These are phyloP conservation scores for Notoglanidium macrostoma DNA, from an alignment of 2,797 vertebrate genomes.

Conservation along the genomic window DNA sequence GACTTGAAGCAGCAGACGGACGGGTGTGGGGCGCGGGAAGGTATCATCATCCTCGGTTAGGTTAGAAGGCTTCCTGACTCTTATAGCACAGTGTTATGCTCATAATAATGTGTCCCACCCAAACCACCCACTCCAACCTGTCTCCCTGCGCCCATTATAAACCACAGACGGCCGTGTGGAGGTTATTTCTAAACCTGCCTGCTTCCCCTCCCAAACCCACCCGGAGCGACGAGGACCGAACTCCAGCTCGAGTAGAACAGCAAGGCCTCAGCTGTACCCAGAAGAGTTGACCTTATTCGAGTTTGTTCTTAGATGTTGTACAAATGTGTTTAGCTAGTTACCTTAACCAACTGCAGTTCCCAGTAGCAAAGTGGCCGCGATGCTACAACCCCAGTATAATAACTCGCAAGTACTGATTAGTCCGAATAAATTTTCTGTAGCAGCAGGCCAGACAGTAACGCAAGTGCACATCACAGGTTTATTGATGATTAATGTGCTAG, in stretches of 20 bases:
- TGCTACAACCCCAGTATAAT: not conserved
- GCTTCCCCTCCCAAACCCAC: slow-evolving; percentile 8
- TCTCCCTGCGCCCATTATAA: not conserved
- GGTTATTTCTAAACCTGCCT: not conserved
- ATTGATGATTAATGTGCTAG: no score
- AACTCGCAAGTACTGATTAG: not conserved
- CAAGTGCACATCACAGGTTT: no score
- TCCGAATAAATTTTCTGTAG: not conserved
- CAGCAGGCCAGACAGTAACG: no score
- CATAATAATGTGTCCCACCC: not conserved
- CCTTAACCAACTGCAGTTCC: not conserved
- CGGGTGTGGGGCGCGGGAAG: not conserved
- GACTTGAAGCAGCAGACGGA: slow-evolving; percentile 1
- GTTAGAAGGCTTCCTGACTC: not conserved
- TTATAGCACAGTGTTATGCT: not conserved
- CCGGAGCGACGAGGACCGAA: not conserved
- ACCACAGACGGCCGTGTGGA: slow-evolving; percentile 1
- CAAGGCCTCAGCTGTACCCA: not conserved
- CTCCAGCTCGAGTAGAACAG: not conserved
- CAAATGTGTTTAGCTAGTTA: not conserved
- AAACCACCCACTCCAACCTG: not conserved
- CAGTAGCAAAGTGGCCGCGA: not conserved
- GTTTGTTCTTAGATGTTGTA: not conserved
- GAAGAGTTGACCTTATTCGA: not conserved
- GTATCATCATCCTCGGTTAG: not conserved